Evolutionary conservation across 37 sponge, comb jelly and placozoan species (phyloP).

Genomic region (Diacarnus erythraeanus): DNA sequence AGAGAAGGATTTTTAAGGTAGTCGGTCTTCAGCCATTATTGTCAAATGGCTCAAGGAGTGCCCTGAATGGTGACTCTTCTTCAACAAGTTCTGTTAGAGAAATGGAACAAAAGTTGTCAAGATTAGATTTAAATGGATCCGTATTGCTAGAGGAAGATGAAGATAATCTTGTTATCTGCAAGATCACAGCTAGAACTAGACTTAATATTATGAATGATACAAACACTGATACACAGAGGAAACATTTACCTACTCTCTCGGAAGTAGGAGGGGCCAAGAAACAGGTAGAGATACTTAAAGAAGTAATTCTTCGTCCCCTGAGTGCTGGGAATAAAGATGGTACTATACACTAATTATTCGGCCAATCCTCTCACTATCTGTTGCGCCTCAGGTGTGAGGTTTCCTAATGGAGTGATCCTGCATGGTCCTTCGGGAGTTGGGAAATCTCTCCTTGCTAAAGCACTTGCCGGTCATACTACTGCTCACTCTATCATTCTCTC

Average conservation of each 20-base stretch:
- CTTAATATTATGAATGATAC: constrained; percentile 16
- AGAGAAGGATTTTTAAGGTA: constrained; percentile 11
- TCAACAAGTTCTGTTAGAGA: constrained; percentile 4
- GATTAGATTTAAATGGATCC: background rate
- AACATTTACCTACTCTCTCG: background rate
- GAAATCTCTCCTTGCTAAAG: constrained; percentile 64
- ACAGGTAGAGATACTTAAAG: constrained; percentile 46
- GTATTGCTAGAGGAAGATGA: background rate
- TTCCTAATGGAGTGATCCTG: constrained; percentile 60
- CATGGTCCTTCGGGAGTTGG: constrained; percentile 71
- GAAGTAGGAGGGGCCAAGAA: constrained; percentile 45
- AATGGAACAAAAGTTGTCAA: background rate
- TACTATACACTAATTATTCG: too few species aligned
- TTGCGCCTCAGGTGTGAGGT: constrained; percentile 13
- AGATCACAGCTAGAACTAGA: constrained; percentile 39
- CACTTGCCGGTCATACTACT: constrained; percentile 4
- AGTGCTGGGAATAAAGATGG: too few species aligned
- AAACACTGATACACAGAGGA: background rate
- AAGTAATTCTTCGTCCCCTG: constrained; percentile 53
- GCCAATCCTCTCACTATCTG: background rate
- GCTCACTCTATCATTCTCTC: constrained; percentile 7
- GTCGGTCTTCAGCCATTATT: background rate
- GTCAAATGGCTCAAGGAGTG: too few species aligned
- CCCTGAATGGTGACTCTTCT: background rate
- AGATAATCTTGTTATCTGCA: constrained; percentile 8